A percentile compares a stretch with the other conserved stretches of the same genome.
Evolutionary conservation across 30 jellyfish, hydroid and myxozoan species (phyloP).

Genomic region (Haliclystus octoradiatus): DNA sequence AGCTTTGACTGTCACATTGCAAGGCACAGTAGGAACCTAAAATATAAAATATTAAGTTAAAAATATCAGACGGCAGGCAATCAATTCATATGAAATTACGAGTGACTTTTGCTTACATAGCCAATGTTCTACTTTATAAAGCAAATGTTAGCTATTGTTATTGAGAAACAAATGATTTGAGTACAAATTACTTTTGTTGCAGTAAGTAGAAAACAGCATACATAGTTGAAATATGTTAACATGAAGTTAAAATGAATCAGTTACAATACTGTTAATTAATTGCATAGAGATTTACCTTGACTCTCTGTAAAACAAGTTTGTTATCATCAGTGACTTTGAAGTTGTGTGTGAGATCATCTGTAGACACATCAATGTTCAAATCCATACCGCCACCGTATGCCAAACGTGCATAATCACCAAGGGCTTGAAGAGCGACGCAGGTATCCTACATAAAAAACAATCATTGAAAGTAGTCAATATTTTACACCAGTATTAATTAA

Average conservation of each 20-base stretch:
- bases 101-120: too few relatives aligned
- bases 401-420: slow-evolving; percentile 34
- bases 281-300: slow-evolving; percentile 72
- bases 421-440: slow-evolving; percentile 47
- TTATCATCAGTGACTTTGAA: slow-evolving; percentile 36
- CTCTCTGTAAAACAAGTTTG: slow-evolving; percentile 61
- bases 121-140: too few relatives aligned
- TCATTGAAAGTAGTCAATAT: neutral
- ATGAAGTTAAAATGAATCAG: too few relatives aligned
- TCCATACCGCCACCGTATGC: slow-evolving; percentile 41
- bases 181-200: too few relatives aligned
- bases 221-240: too few relatives aligned
- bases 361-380: slow-evolving; percentile 27
- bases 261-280: too few relatives aligned
- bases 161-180: too few relatives aligned
- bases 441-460: slow-evolving; percentile 26
- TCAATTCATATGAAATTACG: too few relatives aligned
- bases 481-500: neutral
- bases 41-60: too few relatives aligned
- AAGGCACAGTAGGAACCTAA: slow-evolving; percentile 30
- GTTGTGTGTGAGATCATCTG: slow-evolving; percentile 33
- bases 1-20: slow-evolving; percentile 36
- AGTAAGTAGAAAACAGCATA: too few relatives aligned
- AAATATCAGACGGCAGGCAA: too few relatives aligned
- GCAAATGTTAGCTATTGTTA: too few relatives aligned